phyloP scores from a whole-genome alignment of 2,797 vertebrate genomes.

The Tympanoctomys barrerae region DNA sequence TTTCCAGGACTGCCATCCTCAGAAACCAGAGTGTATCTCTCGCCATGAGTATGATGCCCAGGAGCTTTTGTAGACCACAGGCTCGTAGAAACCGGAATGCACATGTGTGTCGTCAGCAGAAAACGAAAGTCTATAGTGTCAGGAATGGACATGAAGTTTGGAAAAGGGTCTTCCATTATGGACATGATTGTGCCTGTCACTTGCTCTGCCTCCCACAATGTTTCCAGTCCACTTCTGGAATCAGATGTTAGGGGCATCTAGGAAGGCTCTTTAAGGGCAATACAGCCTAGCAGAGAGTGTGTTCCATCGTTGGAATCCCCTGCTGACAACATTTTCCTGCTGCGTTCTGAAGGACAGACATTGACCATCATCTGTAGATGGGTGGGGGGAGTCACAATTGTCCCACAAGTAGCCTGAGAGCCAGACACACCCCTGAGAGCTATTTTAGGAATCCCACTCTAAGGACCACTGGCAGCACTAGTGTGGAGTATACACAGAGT shows the following conservation, averaged over 20 bases:
- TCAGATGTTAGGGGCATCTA: background rate
- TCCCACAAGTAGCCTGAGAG: background rate
- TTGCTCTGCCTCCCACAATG: background rate
- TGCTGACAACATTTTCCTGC: background rate
- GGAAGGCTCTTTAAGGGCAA: background rate
- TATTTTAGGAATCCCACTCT: background rate
- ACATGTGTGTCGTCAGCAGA: background rate
- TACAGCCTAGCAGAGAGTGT: background rate
- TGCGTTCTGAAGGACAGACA: background rate
- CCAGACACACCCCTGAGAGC: background rate
- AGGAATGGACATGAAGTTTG: background rate
- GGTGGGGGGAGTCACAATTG: background rate
- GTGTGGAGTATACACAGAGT: background rate
- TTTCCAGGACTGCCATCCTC: background rate
- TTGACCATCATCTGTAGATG: background rate
- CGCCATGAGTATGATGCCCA: background rate
- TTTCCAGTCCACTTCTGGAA: background rate
- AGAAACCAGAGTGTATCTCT: background rate
- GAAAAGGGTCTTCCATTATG: background rate
- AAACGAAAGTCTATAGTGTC: background rate
- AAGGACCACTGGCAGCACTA: background rate
- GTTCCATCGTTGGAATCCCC: background rate
- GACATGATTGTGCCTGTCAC: background rate
- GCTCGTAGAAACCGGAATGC: background rate
- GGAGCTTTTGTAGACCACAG: background rate